Conservation (phyloP, 1,140 invertebrate species). For the Micrasema minimum region DNA sequence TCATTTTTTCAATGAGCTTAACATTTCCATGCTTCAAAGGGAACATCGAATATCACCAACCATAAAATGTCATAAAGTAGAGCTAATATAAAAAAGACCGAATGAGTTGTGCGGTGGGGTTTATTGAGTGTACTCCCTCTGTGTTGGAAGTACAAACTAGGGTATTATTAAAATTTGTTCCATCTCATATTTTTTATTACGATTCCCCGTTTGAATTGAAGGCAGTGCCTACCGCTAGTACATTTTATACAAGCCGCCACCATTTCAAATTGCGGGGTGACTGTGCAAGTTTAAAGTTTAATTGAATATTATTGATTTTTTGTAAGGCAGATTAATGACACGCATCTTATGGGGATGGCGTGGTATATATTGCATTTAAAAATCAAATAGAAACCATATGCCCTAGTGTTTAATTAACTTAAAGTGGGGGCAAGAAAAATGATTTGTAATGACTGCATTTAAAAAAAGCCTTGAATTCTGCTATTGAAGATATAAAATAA, state of each 20-base stretch:
- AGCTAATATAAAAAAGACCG: slow-evolving; percentile 51
- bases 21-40: slow-evolving; percentile 26
- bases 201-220: no score
- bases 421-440: no score
- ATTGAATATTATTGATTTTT: slow-evolving; percentile 31
- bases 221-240: no score
- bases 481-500: no score
- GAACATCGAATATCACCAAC: slow-evolving; percentile 32
- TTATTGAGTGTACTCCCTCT: slow-evolving; percentile 44
- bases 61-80: slow-evolving; percentile 49
- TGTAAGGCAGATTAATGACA: no score
- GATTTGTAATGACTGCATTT: no score
- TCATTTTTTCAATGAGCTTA: slow-evolving; percentile 33
- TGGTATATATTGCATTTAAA: no score
- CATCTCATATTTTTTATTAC: slow-evolving; percentile 52
- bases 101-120: slow-evolving; percentile 50
- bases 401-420: no score
- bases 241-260: no score
- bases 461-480: no score
- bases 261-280: slow-evolving; percentile 22
- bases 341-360: no score
- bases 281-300: slow-evolving; percentile 3
- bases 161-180: slow-evolving; percentile 53
- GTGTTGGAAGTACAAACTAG: slow-evolving; percentile 42
- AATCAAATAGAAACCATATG: no score